These are phyloP conservation scores for Chymomyza caudatula DNA, from an alignment of 2,888 invertebrate species.

Conservation along the genomic window DNA sequence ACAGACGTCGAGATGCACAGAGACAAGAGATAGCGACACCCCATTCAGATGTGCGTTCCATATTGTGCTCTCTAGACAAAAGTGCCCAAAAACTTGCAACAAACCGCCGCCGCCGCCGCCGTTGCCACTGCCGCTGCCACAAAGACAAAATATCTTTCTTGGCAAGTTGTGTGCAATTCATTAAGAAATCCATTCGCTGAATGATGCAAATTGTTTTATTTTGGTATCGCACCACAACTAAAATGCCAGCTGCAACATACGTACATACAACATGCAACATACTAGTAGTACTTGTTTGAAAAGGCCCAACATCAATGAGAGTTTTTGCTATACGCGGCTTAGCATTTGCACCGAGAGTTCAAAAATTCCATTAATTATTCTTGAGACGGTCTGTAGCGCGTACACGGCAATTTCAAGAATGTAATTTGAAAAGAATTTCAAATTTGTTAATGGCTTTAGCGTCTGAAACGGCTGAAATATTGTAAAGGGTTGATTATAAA, in stretches of 20 bases:
- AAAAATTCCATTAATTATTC: conserved; percentile 65
- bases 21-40: conserved; percentile 25
- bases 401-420: neutral
- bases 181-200: conserved; percentile 58
- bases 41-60: conserved; percentile 17
- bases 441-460: conserved; percentile 52
- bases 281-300: neutral
- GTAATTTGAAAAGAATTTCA: conserved; percentile 58
- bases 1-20: conserved; percentile 22
- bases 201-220: conserved; percentile 68
- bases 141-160: neutral
- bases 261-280: conserved; percentile 21
- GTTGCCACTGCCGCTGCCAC: too few relatives aligned
- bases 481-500: neutral
- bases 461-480: neutral
- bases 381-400: neutral
- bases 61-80: neutral
- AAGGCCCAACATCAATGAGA: neutral
- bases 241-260: neutral
- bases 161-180: conserved; percentile 64
- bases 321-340: conserved; percentile 10
- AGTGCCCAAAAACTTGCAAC: neutral
- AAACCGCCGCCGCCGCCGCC: neutral
- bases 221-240: conserved; percentile 23
- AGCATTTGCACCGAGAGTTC: conserved; percentile 58